These are phyloP conservation scores for Phyllotreta striolata DNA, from an alignment of 2,888 invertebrate genomes.

Conservation along the genomic window DNA sequence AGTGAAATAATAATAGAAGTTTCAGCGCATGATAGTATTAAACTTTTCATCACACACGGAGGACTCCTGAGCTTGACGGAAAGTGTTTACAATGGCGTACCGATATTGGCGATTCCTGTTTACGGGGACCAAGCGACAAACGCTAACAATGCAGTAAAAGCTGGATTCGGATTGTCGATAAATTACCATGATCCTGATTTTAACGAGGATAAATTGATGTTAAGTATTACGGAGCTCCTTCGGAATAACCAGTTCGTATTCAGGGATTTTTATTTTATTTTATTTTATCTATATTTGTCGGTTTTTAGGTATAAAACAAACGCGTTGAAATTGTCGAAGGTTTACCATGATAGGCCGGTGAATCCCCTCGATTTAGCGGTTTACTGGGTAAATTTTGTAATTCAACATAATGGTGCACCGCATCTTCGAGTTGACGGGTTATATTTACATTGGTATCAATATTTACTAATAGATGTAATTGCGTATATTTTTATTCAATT, in stretches of 20 bases:
- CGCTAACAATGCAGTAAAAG: constrained; percentile 20
- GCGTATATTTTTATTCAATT: constrained; percentile 49
- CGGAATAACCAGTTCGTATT: constrained; percentile 18
- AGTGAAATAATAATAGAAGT: no score
- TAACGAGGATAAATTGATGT: constrained; percentile 18
- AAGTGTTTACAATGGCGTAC: constrained; percentile 44
- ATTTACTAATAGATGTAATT: constrained; percentile 65
- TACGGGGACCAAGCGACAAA: constrained; percentile 47
- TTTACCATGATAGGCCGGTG: constrained; percentile 66
- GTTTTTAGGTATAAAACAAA: constrained; percentile 14
- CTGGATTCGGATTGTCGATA: constrained; percentile 26
- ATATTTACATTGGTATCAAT: constrained; percentile 65
- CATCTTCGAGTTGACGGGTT: constrained; percentile 65
- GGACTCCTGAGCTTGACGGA: constrained; percentile 46
- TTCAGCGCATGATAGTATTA: constrained; percentile 46
- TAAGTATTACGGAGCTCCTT: constrained; percentile 13
- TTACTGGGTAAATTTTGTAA: constrained; percentile 74
- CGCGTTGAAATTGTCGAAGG: constrained; percentile 56
- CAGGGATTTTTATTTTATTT: neutral
- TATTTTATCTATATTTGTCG: neutral
- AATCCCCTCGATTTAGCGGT: constrained; percentile 67
- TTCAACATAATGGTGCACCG: constrained; percentile 65
- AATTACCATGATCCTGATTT: constrained; percentile 19
- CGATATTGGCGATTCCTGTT: constrained; percentile 44
- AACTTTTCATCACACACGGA: constrained; percentile 46